A percentile compares a stretch with the other conserved stretches of the same genome.
Conservation (phyloP, 2,113 vertebrate genomes). For the Brachypteracias leptosomus region DNA sequence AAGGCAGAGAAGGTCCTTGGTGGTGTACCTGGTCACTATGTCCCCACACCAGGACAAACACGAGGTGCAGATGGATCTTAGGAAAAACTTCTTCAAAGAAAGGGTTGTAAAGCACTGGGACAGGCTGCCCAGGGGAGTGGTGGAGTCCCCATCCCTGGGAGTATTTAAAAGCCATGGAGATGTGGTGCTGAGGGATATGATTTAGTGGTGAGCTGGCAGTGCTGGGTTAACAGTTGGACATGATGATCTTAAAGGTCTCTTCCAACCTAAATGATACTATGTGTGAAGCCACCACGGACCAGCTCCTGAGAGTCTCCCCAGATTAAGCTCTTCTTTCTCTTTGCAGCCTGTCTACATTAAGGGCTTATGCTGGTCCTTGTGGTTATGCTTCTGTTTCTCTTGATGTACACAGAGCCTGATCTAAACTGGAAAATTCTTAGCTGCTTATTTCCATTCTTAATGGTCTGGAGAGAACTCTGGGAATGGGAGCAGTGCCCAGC, state of each 20-base stretch:
- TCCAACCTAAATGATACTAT: no score
- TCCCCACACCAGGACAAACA: neutral
- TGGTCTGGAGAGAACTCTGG: slow-evolving; percentile 44
- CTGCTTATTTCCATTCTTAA: slow-evolving; percentile 59
- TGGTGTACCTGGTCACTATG: neutral
- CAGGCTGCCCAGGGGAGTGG: no score
- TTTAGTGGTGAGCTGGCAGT: no score
- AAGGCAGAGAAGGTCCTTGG: neutral
- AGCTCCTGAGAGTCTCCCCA: neutral
- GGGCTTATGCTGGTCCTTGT: neutral
- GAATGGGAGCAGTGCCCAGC: slow-evolving; percentile 11
- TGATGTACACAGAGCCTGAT: neutral
- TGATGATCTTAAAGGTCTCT: no score
- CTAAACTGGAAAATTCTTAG: slow-evolving; percentile 57
- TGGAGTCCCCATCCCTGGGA: no score
- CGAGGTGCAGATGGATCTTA: fast-evolving
- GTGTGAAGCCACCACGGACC: neutral
- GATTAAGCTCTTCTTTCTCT: neutral
- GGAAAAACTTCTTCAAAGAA: no score
- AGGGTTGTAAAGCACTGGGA: no score
- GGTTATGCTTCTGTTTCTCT: slow-evolving; percentile 35
- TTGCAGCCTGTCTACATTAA: neutral
- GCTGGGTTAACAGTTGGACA: no score
- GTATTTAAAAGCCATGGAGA: no score
- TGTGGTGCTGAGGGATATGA: no score